Percentiles rank a stretch among this genome's conserved stretches.
phyloP scores from a whole-genome alignment of 2,113 vertebrate species.

The Lonchura striata region DNA sequence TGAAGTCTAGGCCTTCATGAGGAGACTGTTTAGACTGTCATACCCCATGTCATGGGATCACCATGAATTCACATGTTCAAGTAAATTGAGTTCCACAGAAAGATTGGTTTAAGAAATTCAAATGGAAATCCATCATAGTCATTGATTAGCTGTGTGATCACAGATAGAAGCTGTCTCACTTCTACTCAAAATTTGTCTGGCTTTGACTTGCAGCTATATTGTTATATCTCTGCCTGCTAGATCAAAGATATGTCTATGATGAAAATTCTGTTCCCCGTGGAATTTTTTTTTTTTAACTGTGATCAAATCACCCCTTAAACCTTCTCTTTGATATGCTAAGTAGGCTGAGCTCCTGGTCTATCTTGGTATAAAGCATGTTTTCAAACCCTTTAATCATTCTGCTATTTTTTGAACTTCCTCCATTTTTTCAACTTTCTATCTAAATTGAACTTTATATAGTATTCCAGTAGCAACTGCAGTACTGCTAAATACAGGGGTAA shows the following conservation, averaged over 20 bases:
- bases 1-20: neutral
- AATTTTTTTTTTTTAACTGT: neutral
- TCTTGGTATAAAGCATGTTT: conserved; percentile 36
- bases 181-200: neutral
- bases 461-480: conserved; percentile 1
- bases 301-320: conserved; percentile 51
- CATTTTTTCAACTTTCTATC: conserved; percentile 5
- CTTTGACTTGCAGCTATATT: neutral
- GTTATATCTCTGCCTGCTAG: neutral
- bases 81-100: neutral
- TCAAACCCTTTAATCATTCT: conserved; percentile 49
- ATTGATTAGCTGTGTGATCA: neutral
- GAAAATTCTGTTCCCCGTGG: conserved; percentile 22
- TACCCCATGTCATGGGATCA: neutral
- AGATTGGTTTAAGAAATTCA: neutral
- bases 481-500: neutral
- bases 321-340: conserved; percentile 52
- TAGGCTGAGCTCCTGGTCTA: conserved; percentile 20
- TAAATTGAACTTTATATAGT: conserved; percentile 31
- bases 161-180: neutral
- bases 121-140: neutral
- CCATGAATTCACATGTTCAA: neutral
- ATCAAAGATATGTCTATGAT: conserved; percentile 45
- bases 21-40: neutral
- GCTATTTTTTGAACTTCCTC: neutral